Conservation (phyloP, 2,113 vertebrate species). For the Camarhynchus parvulus region DNA sequence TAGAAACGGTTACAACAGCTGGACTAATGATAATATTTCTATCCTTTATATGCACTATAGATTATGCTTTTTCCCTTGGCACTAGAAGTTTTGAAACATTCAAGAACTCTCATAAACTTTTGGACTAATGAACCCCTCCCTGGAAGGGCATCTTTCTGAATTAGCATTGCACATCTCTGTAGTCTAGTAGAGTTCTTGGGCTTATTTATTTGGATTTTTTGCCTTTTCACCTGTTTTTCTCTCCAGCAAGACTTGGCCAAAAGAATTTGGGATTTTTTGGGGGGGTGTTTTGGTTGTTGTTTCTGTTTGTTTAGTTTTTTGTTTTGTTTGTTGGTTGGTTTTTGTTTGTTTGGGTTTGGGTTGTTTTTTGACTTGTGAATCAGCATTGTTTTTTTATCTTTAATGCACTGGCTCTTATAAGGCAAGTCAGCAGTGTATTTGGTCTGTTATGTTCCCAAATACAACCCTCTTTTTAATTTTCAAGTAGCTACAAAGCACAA, state of each 20-base stretch:
- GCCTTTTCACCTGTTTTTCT: neutral
- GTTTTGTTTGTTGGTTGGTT: neutral
- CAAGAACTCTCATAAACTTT: neutral
- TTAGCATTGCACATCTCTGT: rapidly evolving
- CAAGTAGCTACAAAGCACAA: neutral
- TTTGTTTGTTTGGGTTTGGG: neutral
- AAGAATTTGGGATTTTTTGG: rapidly evolving
- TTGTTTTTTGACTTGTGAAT: neutral
- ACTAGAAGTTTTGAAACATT: neutral
- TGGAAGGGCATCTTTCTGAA: neutral
- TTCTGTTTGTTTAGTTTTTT: neutral
- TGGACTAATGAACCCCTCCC: neutral
- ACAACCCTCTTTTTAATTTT: neutral
- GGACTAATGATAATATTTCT: neutral
- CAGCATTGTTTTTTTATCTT: neutral
- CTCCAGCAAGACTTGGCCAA: neutral
- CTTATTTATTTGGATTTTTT: neutral
- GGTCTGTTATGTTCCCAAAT: neutral
- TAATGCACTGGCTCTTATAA: neutral
- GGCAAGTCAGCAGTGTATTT: neutral
- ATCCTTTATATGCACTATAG: neutral
- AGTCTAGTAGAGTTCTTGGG: neutral
- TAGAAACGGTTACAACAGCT: neutral
- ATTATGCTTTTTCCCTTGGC: neutral
- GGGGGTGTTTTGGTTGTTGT: neutral